Evolutionary conservation across 2,113 vertebrate species (phyloP).

Genomic region (Pyrgilauda ruficollis): DNA sequence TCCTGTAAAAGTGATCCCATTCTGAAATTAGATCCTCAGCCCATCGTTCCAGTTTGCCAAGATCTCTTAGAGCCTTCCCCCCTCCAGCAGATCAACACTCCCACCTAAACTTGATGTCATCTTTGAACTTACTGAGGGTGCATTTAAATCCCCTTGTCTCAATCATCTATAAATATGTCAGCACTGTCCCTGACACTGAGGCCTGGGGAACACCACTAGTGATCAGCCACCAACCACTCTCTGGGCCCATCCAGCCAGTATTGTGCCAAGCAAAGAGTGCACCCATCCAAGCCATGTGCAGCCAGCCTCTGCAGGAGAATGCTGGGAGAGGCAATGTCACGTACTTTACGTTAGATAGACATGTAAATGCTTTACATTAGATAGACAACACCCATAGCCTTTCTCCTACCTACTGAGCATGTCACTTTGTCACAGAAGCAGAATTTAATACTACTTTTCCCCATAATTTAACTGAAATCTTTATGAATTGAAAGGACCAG

Average conservation of each 20-base stretch:
- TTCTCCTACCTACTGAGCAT: neutral
- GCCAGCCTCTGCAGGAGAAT: neutral
- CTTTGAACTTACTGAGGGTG: neutral
- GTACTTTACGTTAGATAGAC: neutral
- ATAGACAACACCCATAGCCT: neutral
- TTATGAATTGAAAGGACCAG: neutral
- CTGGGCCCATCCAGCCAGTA: neutral
- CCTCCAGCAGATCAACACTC: neutral
- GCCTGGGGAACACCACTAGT: neutral
- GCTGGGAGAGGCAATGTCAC: neutral
- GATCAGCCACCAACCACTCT: neutral
- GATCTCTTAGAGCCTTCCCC: neutral
- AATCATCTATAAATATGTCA: fast-evolving
- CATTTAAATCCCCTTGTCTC: too few relatives aligned
- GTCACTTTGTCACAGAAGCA: neutral
- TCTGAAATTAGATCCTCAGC: neutral
- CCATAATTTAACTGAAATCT: neutral
- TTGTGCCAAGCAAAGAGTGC: neutral
- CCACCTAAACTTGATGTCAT: neutral
- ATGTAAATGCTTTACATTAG: neutral
- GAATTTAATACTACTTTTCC: neutral
- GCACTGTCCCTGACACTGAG: too few relatives aligned
- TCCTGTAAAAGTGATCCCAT: neutral
- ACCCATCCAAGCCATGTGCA: neutral
- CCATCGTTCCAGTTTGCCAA: neutral